A percentile compares a stretch with the other conserved stretches of the same genome.
phyloP scores from a whole-genome alignment of 2,113 vertebrate species.

The Seriola quinqueradiata region DNA sequence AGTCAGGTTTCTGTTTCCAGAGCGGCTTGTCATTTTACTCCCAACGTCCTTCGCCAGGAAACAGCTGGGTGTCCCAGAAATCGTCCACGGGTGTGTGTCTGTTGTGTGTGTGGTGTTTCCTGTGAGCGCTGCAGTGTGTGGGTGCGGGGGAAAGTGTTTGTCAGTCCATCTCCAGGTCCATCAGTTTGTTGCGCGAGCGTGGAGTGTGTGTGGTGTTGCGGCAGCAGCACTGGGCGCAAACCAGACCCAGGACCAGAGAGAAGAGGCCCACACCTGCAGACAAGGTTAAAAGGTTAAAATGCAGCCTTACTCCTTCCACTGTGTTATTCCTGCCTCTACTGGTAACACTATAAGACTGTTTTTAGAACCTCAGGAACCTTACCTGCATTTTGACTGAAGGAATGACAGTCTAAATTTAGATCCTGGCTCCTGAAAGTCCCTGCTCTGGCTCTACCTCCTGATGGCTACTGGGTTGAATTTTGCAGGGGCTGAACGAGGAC shows the following conservation, averaged over 20 bases:
- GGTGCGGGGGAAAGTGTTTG: conserved; percentile 71
- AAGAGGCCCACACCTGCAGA: conserved; percentile 87
- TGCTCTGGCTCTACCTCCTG: too few relatives aligned
- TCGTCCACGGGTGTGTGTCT: conserved; percentile 64
- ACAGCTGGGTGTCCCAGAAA: conserved; percentile 77
- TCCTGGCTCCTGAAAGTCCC: too few relatives aligned
- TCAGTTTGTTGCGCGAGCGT: conserved; percentile 88
- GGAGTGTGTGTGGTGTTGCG: conserved; percentile 89
- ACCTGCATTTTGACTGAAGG: not conserved
- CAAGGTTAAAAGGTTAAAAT: not conserved
- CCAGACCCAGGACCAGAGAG: conserved; percentile 94
- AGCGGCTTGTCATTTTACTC: conserved; percentile 33
- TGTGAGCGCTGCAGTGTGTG: conserved; percentile 69
- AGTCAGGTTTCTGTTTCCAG: not conserved
- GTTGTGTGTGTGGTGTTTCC: conserved; percentile 57
- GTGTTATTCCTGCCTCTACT: too few relatives aligned
- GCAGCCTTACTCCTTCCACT: not conserved
- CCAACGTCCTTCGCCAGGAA: conserved; percentile 68
- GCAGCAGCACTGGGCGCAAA: conserved; percentile 93
- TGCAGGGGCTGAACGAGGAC: too few relatives aligned
- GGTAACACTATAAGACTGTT: not conserved
- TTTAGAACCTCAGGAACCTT: not conserved
- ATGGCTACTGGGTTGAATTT: too few relatives aligned
- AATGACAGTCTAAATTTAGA: not conserved
- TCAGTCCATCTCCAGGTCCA: conserved; percentile 97